Base-by-base conservation (phyloP, 2,888 invertebrate genomes). In the Sinhomidia bicolor region DNA sequence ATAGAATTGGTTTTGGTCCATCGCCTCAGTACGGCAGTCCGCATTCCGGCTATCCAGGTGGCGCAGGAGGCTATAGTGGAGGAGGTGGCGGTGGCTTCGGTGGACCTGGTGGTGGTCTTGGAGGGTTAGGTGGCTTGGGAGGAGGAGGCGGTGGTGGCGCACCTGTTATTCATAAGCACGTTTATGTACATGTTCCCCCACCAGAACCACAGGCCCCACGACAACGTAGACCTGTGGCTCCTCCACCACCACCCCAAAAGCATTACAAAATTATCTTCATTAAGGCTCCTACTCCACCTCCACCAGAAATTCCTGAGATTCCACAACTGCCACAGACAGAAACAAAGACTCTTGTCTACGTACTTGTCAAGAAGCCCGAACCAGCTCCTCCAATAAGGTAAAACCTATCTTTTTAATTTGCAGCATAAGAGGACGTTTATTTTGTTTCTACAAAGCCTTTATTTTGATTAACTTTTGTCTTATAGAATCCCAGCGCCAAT, bases 201-300 rank as follows among this genome's bases (percentile, higher is more conserved):
- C 44, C 36, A 95, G 97, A 97, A 94, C 97, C 96, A n/a, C 94
- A 94, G 6, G 96, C 96, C 93, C 95, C 95, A 93, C 95, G 95
- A 92, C 95, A 95, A 81, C 95, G 95, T 90, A 95, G 96, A 92
- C 95, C 96, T 86, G 95, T 96, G 92, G 94, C 94, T 5, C 95
- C 95, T 20, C 94, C 96, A 0, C 96, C 96, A 76, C 96, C 96
- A 85, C 93, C 93, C 41, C 92, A 92, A 83, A 93, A 93, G 88
- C 93, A 93, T 82, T 93, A 97, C 95, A 97, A 97, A 93, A 97
- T 97, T 94, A 97, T 97, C 94, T 97, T 97, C 95, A 97, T 97
- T 94, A 97, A 97, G 78, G 80, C 92, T 5, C 92, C 92, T 1
- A 92, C 92, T 23, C 92, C 92, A 57, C 91, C 92, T 17, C 92